Conservation (phyloP, 1,140 invertebrate species). For the Cherax destructor region DNA sequence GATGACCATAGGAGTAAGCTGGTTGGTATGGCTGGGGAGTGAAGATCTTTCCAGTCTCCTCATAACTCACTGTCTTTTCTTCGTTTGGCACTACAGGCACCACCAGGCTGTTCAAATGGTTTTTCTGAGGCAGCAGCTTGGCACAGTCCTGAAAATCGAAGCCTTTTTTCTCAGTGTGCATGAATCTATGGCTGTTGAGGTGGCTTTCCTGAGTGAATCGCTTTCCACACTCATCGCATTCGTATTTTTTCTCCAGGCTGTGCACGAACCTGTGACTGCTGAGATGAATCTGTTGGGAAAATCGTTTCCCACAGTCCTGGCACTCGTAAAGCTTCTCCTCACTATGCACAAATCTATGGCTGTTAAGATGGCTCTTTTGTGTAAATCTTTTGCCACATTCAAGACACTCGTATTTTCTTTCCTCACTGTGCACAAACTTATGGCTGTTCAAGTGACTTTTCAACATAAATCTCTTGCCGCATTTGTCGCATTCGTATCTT, state of each 20-base stretch:
- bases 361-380: conserved; percentile 88
- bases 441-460: conserved; percentile 81
- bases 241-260: conserved; percentile 51
- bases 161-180: conserved; percentile 49
- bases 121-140: conserved; percentile 45
- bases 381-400: conserved; percentile 93
- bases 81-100: conserved; percentile 43
- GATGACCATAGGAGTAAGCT: conserved; percentile 42
- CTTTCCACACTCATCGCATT: conserved; percentile 60
- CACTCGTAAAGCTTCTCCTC: conserved; percentile 84
- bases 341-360: conserved; percentile 91
- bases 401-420: conserved; percentile 90
- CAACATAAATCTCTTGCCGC: conserved; percentile 90
- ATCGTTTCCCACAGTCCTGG: conserved; percentile 87
- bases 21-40: conserved; percentile 53
- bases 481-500: conserved; percentile 86
- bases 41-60: conserved; percentile 45
- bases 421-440: conserved; percentile 86
- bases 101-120: conserved; percentile 38
- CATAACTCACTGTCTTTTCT: conserved; percentile 4
- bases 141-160: conserved; percentile 41
- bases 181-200: conserved; percentile 52
- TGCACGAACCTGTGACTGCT: conserved; percentile 73
- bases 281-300: conserved; percentile 87
- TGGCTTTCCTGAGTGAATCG: conserved; percentile 49